Evolutionary conservation across 1,140 invertebrate genomes (phyloP), one percentile per base, ranked within the genome.

Genomic region (Danaus plexippus): DNA sequence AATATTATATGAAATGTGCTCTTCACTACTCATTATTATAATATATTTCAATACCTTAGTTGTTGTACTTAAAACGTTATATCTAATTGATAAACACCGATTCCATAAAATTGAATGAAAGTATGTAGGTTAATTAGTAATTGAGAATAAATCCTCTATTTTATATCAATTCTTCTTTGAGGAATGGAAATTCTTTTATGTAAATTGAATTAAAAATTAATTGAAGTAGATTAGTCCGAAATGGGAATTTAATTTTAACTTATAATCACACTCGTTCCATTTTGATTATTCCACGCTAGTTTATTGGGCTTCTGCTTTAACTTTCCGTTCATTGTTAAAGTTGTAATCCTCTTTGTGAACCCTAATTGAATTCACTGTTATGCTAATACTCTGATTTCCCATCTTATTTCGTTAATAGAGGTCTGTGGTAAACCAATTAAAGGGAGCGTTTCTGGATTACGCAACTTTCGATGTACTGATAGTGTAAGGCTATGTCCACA

Each of bases 341-440:
- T 87, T 85, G 79, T 87, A 85, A 85, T 85, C 79, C 81, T 82
- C 84, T 84, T 84, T 85, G 80, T 87, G 76, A 73, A 75, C 73
- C 79, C 78, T 85, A 87, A 85, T 87, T 87, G 81, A 85, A 87
- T 85, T 83, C 72, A 76, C 80, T 84, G 84, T 87, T 85, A 87
- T 87, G 84, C 81, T 85, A 87, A 87, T 87, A 87, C 81, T 84
- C 73, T 84, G 84, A 87, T 87, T 85, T 85, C 81, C 78, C 80
- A 85, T 87, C 80, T 85, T 87, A 87, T 87, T 86, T 85, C 81
- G 79, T 85, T 87, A 85, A 87, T 85, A 81, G 80, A 82, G 81
- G 79, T 79, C 79, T 80, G 80, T 76, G 78, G 75, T 80, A 79
- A 87, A 84, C 80, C 84, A 85, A 87, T 87, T 87, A 85, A 82